Base-by-base conservation (phyloP, 2,113 vertebrate genomes). In the Corvus hawaiiensis region DNA sequence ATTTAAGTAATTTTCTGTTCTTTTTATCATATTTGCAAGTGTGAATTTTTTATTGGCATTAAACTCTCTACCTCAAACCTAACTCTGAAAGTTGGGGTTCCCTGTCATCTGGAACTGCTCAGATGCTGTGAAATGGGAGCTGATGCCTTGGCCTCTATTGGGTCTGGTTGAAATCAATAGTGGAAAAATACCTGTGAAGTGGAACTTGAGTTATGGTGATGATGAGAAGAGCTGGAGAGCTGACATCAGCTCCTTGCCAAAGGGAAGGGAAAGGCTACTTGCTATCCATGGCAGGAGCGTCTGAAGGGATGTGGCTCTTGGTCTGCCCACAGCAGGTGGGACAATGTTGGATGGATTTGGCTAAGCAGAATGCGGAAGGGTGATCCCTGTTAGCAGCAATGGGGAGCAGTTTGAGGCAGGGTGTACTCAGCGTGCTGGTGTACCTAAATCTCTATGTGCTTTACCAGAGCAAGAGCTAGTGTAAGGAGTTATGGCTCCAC, bases 301-400 rank as follows among this genome's bases (percentile, higher is more conserved):
- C 46, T 82, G 54, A 21, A 72, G 52, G 17, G 19, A 44, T 82
- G 33, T 72, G 43, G 59, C 37, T 77, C 30, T 84, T 43, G 43
- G 35, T 69, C 28, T 77, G 68, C 37, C 17, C 10, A 5, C 62
- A 39, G 59, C 20, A 67, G 59, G 37, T 58, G 20, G 51, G 41
- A 48, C 26, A 51, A 23, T 15, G 19, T 44, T 1, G 3, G 35
- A 7, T 85, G n/a, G 51, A 30, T 63, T 72, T 71, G 75, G 21
- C 28, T 35, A 3, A 67, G 64, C 30, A 84, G 83, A 59, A 20
- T 18, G 5, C 0, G 8, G 44, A 51, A 62, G 32, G 41, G 23
- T 1, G 3, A 59, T 54, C 18, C n/a, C 68, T 1, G 0, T 48
- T 13, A 16, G 33, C 1, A 71, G 58, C 9, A 6, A 7, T 15